These are phyloP conservation scores for Scaptomyza parva DNA, from an alignment of 2,888 invertebrate genomes.

Conservation along the genomic window DNA sequence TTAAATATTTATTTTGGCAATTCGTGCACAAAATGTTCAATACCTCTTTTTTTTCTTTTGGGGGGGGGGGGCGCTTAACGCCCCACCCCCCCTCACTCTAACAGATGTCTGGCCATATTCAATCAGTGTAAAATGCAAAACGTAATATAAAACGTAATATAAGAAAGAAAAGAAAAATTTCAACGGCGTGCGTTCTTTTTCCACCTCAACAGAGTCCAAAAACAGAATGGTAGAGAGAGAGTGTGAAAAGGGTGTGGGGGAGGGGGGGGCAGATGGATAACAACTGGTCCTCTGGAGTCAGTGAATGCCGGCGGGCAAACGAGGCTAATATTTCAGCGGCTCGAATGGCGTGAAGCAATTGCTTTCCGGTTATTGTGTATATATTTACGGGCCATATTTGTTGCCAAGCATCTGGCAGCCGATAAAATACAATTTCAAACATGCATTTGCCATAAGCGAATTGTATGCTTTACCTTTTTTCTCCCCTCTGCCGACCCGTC, in stretches of 20 bases:
- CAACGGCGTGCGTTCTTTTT: constrained; percentile 13
- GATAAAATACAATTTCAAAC: constrained; percentile 71
- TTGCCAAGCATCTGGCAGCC: constrained; percentile 62
- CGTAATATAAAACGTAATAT: neutral
- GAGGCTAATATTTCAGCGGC: constrained; percentile 67
- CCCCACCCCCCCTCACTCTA: neutral
- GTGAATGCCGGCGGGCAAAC: constrained; percentile 33
- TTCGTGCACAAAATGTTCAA: constrained; percentile 54
- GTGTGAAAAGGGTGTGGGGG: neutral
- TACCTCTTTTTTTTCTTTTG: constrained; percentile 34
- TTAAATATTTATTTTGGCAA: constrained; percentile 70
- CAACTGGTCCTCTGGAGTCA: constrained; percentile 42
- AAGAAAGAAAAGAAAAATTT: constrained; percentile 4
- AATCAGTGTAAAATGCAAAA: constrained; percentile 53
- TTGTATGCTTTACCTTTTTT: constrained; percentile 20
- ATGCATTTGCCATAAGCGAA: constrained; percentile 56
- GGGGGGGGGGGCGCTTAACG: constrained; percentile 20
- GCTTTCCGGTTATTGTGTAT: constrained; percentile 71
- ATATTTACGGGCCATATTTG: constrained; percentile 68
- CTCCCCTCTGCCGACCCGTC: neutral
- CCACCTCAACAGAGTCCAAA: constrained; percentile 17
- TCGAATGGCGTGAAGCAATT: constrained; percentile 74
- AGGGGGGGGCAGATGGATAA: constrained; percentile 6
- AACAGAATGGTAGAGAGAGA: neutral
- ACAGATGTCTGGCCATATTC: constrained; percentile 61